Conservation (phyloP, 2,888 invertebrate genomes). For the Andrena praecox region DNA sequence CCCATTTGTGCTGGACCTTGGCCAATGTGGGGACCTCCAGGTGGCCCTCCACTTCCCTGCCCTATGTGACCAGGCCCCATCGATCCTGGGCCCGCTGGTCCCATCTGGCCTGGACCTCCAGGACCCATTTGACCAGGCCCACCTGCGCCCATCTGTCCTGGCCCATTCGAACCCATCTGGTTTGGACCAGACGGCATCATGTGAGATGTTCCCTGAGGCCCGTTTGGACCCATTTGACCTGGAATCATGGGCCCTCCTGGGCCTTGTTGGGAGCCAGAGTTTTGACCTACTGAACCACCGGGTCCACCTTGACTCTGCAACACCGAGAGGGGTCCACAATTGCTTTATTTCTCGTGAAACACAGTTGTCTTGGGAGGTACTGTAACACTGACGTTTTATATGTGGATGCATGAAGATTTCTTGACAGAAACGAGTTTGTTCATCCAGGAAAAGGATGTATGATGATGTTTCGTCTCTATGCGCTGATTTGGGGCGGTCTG, state of each 20-base stretch:
- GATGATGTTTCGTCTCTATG: too few species aligned
- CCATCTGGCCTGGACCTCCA: constrained; percentile 66
- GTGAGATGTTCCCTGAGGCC: constrained; percentile 75
- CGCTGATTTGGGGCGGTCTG: background rate
- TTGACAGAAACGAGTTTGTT: background rate
- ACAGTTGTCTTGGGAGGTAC: background rate
- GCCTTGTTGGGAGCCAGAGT: constrained; percentile 79
- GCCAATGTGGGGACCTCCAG: constrained; percentile 65
- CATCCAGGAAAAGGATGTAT: background rate
- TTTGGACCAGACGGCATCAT: constrained; percentile 73
- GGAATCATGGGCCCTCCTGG: constrained; percentile 77
- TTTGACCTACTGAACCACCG: constrained; percentile 75
- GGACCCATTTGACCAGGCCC: constrained; percentile 81
- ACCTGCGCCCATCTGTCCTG: constrained; percentile 70
- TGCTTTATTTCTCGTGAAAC: background rate
- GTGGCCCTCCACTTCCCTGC: constrained; percentile 73
- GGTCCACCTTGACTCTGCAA: constrained; percentile 78
- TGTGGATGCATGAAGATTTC: background rate
- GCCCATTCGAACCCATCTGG: constrained; percentile 72
- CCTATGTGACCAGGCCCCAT: constrained; percentile 79
- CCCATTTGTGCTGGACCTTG: constrained; percentile 72
- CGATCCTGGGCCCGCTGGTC: constrained; percentile 71
- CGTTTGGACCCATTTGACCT: constrained; percentile 77
- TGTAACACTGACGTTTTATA: background rate
- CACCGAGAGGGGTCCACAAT: constrained; percentile 6